Evolutionary conservation across 1,140 invertebrate species (phyloP).

Genomic region (Zaprionus tsacasi): DNA sequence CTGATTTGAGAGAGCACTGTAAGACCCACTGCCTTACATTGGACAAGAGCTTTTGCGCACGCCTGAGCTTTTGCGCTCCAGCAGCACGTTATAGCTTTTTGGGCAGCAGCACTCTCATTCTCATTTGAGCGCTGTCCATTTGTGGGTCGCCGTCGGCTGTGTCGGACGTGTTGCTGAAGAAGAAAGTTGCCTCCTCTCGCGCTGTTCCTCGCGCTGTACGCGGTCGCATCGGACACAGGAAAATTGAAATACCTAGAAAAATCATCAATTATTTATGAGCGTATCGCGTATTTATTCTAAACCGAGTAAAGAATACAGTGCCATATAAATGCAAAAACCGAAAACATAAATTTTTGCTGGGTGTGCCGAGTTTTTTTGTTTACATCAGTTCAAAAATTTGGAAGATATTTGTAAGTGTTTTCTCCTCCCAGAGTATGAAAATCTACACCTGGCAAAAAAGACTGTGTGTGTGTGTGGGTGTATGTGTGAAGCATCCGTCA

Average conservation of each 20-base stretch:
- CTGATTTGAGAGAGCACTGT: slow-evolving; percentile 9
- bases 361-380: slow-evolving; percentile 41
- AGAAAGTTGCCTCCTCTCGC: slow-evolving; percentile 25
- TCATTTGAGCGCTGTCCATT: slow-evolving; percentile 60
- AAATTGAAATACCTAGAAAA: slow-evolving; percentile 49
- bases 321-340: slow-evolving; percentile 12
- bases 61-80: slow-evolving; percentile 42
- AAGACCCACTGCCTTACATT: slow-evolving; percentile 26
- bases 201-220: not conserved
- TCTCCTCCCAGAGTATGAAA: slow-evolving; percentile 47
- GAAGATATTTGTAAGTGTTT: slow-evolving; percentile 61
- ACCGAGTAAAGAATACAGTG: slow-evolving; percentile 18
- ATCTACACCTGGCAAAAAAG: slow-evolving; percentile 63
- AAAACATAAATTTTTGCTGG: slow-evolving; percentile 10
- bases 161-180: slow-evolving; percentile 17
- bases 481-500: slow-evolving; percentile 57
- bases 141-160: slow-evolving; percentile 54
- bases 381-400: slow-evolving; percentile 42
- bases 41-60: slow-evolving; percentile 31
- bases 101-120: slow-evolving; percentile 56
- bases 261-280: slow-evolving; percentile 55
- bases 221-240: slow-evolving; percentile 25
- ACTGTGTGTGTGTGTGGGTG: slow-evolving; percentile 24
- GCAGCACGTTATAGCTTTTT: slow-evolving; percentile 58
- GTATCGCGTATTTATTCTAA: slow-evolving; percentile 35